These are phyloP conservation scores for Crotophaga sulcirostris DNA, from an alignment of 2,113 vertebrate genomes.

Conservation along the genomic window DNA sequence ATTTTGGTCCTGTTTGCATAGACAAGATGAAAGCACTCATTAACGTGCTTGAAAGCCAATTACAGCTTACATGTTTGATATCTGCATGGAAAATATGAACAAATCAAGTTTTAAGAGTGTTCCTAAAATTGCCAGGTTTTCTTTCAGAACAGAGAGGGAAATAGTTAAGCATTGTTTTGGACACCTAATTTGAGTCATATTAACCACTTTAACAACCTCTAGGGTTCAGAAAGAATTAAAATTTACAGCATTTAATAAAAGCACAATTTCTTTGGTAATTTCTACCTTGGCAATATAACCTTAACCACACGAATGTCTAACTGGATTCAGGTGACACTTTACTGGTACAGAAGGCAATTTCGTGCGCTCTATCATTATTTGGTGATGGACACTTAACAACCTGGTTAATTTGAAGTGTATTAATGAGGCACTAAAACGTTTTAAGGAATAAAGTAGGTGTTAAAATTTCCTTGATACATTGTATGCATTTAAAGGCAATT, in stretches of 20 bases:
- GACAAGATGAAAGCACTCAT: not conserved
- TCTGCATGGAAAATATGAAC: not conserved
- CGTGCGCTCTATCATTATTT: slow-evolving; percentile 26
- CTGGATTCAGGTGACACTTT: not conserved
- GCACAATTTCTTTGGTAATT: not conserved
- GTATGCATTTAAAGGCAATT: slow-evolving; percentile 62
- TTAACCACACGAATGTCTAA: not conserved
- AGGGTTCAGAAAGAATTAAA: not conserved
- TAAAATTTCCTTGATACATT: slow-evolving; percentile 59
- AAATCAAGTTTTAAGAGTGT: not conserved
- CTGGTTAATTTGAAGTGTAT: slow-evolving; percentile 46
- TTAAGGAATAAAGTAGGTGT: slow-evolving; percentile 50
- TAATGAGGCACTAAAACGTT: slow-evolving; percentile 60
- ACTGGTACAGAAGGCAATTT: slow-evolving; percentile 5
- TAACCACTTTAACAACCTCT: not conserved
- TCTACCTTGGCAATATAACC: slow-evolving; percentile 6
- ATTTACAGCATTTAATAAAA: not conserved
- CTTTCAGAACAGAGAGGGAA: not conserved
- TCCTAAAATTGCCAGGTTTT: not conserved
- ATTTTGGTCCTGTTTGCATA: not conserved
- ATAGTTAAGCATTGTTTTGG: not conserved
- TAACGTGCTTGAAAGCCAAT: not conserved
- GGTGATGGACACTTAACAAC: slow-evolving; percentile 26
- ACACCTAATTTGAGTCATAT: not conserved
- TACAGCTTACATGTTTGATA: not conserved